Evolutionary conservation across 2,888 invertebrate species (phyloP), one percentile per base, ranked within the genome.

Genomic region (Sminthurinus aureus): DNA sequence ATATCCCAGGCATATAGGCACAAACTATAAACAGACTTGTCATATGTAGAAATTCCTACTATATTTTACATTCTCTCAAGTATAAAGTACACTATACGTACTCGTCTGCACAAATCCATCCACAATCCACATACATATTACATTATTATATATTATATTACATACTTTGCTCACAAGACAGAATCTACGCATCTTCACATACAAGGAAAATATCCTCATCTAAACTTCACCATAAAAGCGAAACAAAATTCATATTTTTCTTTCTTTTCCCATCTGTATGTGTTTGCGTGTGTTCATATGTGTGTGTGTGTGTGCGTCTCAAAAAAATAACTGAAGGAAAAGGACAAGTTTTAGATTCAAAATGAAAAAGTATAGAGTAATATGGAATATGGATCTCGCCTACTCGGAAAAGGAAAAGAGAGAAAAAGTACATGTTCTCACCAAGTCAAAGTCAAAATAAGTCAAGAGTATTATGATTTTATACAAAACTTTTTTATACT

Each of bases 211-310:
- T 24, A 71, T 71, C 24, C 71, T 71, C 71, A 71, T 71, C 71
- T 71, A 71, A 22, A 26, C 71, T 71, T 24, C 15, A 71, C 71
- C 71, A 71, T 71, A 71, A 71, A 71, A 71, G 26, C 24, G 24
- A 71, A 71, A 20, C 71, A 71, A 71, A 26, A 24, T 71, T 71
- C 71, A 71, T 9, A 71, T 71, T 71, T 71, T 24, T 71, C 71
- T 26, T 24, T 71, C 26, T 71, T 26, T 15, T 71, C 71, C 22
- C 71, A 13, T 58, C 58, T 58, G 15, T 58, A 2, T 58, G 15
- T 58, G 15, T 58, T 0, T 58, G 15, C 18, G 15, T 58, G n/a
- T n/a, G n/a, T n/a, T n/a, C n/a, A n/a, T n/a, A n/a, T n/a, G n/a
- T n/a, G n/a, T n/a, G n/a, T 58, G 15, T 58, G 15, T 58, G 15